Conservation (phyloP, 2,888 invertebrate species). For the Sarcophaga variegata region DNA sequence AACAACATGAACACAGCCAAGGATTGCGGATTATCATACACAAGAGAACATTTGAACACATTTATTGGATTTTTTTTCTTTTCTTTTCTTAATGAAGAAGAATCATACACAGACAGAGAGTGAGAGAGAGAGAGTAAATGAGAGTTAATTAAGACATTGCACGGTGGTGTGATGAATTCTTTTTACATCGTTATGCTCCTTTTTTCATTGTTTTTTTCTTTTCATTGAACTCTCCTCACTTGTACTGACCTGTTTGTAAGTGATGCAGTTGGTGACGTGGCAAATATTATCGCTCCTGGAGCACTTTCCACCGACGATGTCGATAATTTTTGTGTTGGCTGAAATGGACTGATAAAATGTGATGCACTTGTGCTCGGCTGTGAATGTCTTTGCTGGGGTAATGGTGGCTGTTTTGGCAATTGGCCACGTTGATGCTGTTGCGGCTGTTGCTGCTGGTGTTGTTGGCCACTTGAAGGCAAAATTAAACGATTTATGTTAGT, state of each 20-base stretch:
- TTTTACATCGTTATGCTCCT: slow-evolving; percentile 5
- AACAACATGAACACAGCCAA: no score
- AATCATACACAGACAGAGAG: slow-evolving; percentile 32
- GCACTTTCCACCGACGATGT: slow-evolving; percentile 71
- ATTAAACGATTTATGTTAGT: slow-evolving; percentile 75
- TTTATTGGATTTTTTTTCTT: not conserved
- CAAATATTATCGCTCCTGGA: slow-evolving; percentile 72
- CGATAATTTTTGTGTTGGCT: slow-evolving; percentile 52
- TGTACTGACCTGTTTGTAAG: slow-evolving; percentile 65
- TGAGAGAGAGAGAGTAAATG: slow-evolving; percentile 6
- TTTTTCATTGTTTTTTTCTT: not conserved
- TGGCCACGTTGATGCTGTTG: slow-evolving; percentile 55
- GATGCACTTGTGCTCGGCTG: slow-evolving; percentile 51
- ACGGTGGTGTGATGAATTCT: slow-evolving; percentile 21
- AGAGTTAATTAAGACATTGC: slow-evolving; percentile 21
- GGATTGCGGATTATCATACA: no score
- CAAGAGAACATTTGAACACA: not conserved
- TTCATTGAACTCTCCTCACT: slow-evolving; percentile 30
- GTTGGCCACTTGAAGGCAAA: slow-evolving; percentile 67
- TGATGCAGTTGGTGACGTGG: slow-evolving; percentile 70
- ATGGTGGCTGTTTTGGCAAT: slow-evolving; percentile 65
- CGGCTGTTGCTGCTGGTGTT: slow-evolving; percentile 46
- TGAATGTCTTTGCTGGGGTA: slow-evolving; percentile 65
- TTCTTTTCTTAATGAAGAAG: not conserved
- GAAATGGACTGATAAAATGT: slow-evolving; percentile 57